Conservation (phyloP, 1,140 invertebrate genomes). For the Nomia melanderi region DNA sequence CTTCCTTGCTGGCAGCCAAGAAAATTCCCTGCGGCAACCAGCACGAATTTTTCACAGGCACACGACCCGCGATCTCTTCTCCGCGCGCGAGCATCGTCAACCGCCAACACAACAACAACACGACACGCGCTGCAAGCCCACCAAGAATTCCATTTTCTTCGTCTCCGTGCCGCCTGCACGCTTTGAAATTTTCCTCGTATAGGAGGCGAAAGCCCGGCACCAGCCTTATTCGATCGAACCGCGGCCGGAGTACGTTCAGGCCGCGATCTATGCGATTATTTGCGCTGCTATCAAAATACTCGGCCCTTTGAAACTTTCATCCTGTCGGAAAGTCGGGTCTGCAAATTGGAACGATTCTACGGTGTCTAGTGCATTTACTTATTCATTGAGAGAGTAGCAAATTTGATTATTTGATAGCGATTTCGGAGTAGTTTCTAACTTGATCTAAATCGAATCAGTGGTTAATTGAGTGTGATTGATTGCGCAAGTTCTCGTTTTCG, state of each 20-base stretch:
- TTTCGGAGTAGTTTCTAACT: too few relatives aligned
- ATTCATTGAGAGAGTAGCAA: neutral
- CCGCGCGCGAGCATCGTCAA: too few relatives aligned
- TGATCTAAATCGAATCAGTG: too few relatives aligned
- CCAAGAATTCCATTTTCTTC: conserved; percentile 57
- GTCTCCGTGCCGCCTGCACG: conserved; percentile 1
- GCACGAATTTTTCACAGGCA: conserved; percentile 26
- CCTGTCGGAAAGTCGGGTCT: neutral
- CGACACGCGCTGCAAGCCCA: conserved; percentile 2
- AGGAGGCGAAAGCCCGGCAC: conserved; percentile 3
- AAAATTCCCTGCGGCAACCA: conserved; percentile 14
- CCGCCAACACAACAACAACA: too few relatives aligned
- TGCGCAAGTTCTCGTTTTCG: too few relatives aligned
- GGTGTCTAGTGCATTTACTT: neutral
- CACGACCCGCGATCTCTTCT: neutral
- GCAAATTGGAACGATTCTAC: neutral
- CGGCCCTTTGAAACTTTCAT: neutral
- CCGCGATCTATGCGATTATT: conserved; percentile 1
- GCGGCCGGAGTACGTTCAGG: neutral
- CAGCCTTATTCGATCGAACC: conserved; percentile 2
- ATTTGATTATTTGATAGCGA: neutral
- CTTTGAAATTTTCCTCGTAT: conserved; percentile 40
- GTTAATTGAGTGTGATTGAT: too few relatives aligned
- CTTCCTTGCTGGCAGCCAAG: neutral
- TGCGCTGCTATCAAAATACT: neutral